These are phyloP conservation scores for Montipora sp. DNA, from an alignment of 64 coral and sea anemone genomes.

Conservation along the genomic window DNA sequence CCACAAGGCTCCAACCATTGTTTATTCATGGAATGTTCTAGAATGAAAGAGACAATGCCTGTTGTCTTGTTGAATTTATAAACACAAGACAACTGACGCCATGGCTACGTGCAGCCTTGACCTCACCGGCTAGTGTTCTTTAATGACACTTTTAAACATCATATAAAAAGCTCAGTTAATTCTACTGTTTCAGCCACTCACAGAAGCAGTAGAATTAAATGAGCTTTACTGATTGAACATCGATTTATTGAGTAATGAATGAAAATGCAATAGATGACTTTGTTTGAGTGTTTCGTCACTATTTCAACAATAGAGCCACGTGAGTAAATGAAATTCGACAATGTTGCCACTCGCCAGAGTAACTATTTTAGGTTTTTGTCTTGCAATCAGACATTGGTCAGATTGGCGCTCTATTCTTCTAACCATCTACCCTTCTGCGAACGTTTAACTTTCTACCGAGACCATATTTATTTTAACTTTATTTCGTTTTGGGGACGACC, in stretches of 20 bases:
- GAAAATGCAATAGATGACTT: not conserved
- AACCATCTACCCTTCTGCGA: no score
- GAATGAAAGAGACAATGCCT: not conserved
- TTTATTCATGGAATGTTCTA: not conserved
- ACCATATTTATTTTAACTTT: no score
- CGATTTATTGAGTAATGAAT: not conserved
- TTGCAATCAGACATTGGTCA: not conserved
- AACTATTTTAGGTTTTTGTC: not conserved
- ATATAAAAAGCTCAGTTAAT: no score
- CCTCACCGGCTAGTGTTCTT: no score
- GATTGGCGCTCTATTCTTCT: no score
- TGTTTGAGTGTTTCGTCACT: not conserved
- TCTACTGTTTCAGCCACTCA: no score
- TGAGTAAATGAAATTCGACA: not conserved
- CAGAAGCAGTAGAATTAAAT: no score
- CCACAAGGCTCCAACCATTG: not conserved
- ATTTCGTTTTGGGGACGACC: no score
- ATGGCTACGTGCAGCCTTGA: not conserved
- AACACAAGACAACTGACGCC: not conserved
- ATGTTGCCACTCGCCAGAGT: conserved; percentile 1
- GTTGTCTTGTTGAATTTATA: not conserved
- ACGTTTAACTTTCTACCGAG: not conserved
- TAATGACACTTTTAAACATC: not conserved
- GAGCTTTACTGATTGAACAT: no score
- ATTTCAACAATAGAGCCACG: not conserved